Percentiles rank a stretch among this genome's conserved stretches.
These are phyloP conservation scores for Alligator sinensis DNA, from an alignment of 2,113 vertebrate species.

Conservation along the genomic window DNA sequence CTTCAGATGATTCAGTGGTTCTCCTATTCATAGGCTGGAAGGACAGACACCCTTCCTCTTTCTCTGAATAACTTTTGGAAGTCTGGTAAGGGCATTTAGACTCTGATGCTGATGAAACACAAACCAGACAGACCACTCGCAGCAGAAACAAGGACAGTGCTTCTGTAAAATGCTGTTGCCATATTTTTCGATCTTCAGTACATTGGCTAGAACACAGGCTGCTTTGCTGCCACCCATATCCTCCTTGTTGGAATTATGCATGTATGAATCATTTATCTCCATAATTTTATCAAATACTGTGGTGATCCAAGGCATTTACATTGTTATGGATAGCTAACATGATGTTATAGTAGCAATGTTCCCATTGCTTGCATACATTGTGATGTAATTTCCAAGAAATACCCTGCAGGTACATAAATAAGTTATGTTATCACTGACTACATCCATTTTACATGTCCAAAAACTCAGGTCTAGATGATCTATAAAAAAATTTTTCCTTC, in stretches of 20 bases:
- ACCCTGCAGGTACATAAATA: constrained; percentile 66
- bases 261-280: constrained; percentile 53
- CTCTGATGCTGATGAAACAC: neutral
- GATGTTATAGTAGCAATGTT: constrained; percentile 63
- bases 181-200: neutral
- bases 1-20: neutral
- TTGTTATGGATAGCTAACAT: constrained; percentile 59
- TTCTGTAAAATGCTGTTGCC: neutral
- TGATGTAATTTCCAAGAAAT: constrained; percentile 57
- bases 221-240: constrained; percentile 3
- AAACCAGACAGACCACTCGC: neutral
- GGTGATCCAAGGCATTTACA: constrained; percentile 62
- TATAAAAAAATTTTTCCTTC: constrained; percentile 9
- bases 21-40: neutral
- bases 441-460: constrained; percentile 57
- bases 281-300: constrained; percentile 60
- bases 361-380: constrained; percentile 47
- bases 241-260: constrained; percentile 36
- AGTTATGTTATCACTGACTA: constrained; percentile 43
- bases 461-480: constrained; percentile 40
- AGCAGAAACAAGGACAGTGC: neutral
- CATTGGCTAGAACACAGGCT: constrained; percentile 18
- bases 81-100: rapidly evolving
- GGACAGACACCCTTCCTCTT: neutral
- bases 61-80: neutral